Evolutionary conservation across 1,140 invertebrate genomes (phyloP), one percentile per base, ranked within the genome.

Genomic region (Atta texana): DNA sequence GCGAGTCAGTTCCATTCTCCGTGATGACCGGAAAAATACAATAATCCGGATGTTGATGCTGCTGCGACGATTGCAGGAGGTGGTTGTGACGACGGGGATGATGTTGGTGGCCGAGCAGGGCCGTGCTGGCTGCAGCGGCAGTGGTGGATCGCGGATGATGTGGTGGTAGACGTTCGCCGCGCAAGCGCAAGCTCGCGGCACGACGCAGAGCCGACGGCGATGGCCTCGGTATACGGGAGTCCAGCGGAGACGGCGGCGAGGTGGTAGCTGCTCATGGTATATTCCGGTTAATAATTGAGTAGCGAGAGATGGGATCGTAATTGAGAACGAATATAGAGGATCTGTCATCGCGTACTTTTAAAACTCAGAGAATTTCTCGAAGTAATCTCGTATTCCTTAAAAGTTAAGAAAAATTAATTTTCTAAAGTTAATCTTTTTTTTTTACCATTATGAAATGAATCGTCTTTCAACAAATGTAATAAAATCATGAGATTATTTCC

Each of bases 171-270:
- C 89, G 88, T 87, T 95, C 95, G 18, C 94, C 94, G 57, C 93
- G 93, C 66, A 95, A 49, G 89, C 95, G 94, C 86, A 95, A 86
- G 76, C 95, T 96, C 76, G 88, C 89, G 5, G 95, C 95, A 24
- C 96, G 95, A 51, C 95, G 93, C 80, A 95, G 90, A 72, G 93
- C 87, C 34, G 93, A 92, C 18, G 95, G 95, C 55, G 95, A 95
- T 55, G 94, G 94, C 85, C 93, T 89, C 39, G 93, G 94, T 69
- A 95, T 95, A 72, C 94, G 93, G 44, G 93, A 94, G 77, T 94
- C 93, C 59, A 64, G 74, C 57, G 91, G 51, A 39, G 90, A 93
- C 68, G 86, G 34, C 10, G 77, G 44, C 51, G 66, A 74, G 14
- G 66, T 69, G n/a, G 66, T 57, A 63, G 77, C 53, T 71, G 34